phyloP scores from a whole-genome alignment of 92 coral and sea anemone species.

The Pocillopora meandrina region DNA sequence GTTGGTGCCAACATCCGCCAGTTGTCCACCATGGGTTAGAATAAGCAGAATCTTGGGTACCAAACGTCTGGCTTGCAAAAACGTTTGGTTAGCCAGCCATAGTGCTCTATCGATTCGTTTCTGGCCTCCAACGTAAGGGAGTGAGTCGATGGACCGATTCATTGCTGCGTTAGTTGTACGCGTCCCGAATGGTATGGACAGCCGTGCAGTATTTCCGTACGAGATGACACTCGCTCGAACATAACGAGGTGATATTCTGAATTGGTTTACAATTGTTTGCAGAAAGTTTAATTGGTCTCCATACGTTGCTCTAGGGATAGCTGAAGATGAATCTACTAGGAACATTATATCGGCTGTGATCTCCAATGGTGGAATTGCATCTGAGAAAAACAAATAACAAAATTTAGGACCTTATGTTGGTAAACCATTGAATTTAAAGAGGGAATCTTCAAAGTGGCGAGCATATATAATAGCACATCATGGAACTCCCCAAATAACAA shows the following conservation, averaged over 20 bases:
- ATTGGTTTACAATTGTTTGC: constrained; percentile 49
- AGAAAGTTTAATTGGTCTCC: constrained; percentile 66
- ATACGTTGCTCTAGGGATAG: constrained; percentile 60
- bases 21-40: constrained; percentile 56
- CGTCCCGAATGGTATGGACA: constrained; percentile 62
- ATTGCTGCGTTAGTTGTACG: constrained; percentile 55
- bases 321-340: constrained; percentile 84
- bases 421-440: too few species aligned
- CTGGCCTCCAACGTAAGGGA: constrained; percentile 68
- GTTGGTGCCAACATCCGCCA: constrained; percentile 53
- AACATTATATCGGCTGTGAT: constrained; percentile 78
- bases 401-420: too few species aligned
- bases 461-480: too few species aligned
- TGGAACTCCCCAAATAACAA: too few species aligned
- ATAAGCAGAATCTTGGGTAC: constrained; percentile 76
- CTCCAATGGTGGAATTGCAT: constrained; percentile 64
- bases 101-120: constrained; percentile 70
- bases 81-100: constrained; percentile 68
- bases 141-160: constrained; percentile 57
- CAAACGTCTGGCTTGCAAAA: constrained; percentile 57
- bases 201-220: constrained; percentile 68
- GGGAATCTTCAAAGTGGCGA: too few species aligned
- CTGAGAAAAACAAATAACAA: background rate
- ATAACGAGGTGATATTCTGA: constrained; percentile 67
- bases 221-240: constrained; percentile 75